Evolutionary conservation across 2,888 invertebrate genomes (phyloP), one percentile per base, ranked within the genome.

Genomic region (Drosophila formosana): DNA sequence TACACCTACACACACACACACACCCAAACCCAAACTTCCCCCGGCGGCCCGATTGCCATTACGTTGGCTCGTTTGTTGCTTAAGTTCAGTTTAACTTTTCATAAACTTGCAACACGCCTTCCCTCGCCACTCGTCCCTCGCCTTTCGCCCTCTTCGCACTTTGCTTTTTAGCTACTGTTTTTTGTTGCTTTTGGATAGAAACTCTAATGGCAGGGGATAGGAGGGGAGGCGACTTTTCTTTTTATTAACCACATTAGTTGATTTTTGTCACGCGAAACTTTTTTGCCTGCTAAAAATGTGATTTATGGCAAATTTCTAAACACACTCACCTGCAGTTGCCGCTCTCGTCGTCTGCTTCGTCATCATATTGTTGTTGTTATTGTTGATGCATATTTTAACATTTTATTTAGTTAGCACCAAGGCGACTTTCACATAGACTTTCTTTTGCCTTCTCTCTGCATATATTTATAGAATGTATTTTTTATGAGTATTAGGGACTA

Each of bases 211-310:
- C 13, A 7, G 30, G 32, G 55, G n/a, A 28, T 7, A n/a, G 32
- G 47, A 9, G 41, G 9, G 23, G 9, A 3, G 50, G 34, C 30
- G 26, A n/a, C 32, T 66, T 56, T 64, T 51, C 63, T 69, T 85
- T 80, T 87, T 89, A 88, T 86, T 87, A 88, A 80, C 82, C 78
- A 81, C 80, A 80, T 89, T 83, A 90, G 89, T 83, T 88, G 90
- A 86, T 89, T 90, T 83, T 86, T 86, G 89, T 90, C 89, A 89
- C 89, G 89, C 90, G 72, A 89, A 83, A 81, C 72, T 77, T 76
- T 78, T 65, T 53, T 62, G 62, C 57, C 47, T 49, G 61, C 68
- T 66, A 51, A 72, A 84, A 88, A 51, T 77, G 75, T 89, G 88
- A 85, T 85, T 85, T 85, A 85, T 87, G 72, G 75, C 66, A 75